phyloP scores from a whole-genome alignment of 2,888 invertebrate genomes.

The Pomacea canaliculata region DNA sequence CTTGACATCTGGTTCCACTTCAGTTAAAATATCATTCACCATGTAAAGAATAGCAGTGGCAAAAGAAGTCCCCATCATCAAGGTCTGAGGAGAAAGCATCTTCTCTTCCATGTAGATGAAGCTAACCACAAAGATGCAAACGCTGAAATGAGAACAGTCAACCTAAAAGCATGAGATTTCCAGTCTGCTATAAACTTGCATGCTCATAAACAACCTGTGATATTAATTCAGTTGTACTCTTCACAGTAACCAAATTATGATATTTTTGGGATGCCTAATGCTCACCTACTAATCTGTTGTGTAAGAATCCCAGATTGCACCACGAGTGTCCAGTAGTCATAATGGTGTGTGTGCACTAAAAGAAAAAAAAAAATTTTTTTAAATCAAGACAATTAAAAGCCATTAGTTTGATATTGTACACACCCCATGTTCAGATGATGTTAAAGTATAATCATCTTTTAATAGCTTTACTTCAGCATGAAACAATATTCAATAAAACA shows the following conservation, averaged over 20 bases:
- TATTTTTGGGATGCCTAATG: too few species aligned
- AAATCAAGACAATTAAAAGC: background rate
- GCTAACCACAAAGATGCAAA: constrained; percentile 64
- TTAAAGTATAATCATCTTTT: too few species aligned
- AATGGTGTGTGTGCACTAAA: constrained; percentile 80
- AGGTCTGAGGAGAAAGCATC: constrained; percentile 53
- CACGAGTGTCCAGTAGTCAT: constrained; percentile 79
- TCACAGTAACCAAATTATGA: too few species aligned
- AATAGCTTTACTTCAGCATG: too few species aligned
- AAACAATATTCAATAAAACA: too few species aligned
- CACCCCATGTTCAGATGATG: too few species aligned
- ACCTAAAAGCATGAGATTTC: background rate
- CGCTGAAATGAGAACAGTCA: constrained; percentile 46
- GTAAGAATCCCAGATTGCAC: constrained; percentile 83
- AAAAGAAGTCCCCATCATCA: constrained; percentile 59
- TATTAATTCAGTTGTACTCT: too few species aligned
- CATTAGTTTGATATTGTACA: background rate
- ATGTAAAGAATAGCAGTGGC: constrained; percentile 64
- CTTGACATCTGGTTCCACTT: constrained; percentile 10
- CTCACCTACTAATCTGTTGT: constrained; percentile 79
- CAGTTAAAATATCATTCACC: constrained; percentile 42
- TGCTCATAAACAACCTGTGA: too few species aligned
- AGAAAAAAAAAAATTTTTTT: constrained; percentile 31
- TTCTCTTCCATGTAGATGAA: constrained; percentile 65
- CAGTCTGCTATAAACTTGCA: too few species aligned